Evolutionary conservation across 2,113 vertebrate species (phyloP), one percentile per base, ranked within the genome.

Genomic region (Herpetotheres cachinnans): DNA sequence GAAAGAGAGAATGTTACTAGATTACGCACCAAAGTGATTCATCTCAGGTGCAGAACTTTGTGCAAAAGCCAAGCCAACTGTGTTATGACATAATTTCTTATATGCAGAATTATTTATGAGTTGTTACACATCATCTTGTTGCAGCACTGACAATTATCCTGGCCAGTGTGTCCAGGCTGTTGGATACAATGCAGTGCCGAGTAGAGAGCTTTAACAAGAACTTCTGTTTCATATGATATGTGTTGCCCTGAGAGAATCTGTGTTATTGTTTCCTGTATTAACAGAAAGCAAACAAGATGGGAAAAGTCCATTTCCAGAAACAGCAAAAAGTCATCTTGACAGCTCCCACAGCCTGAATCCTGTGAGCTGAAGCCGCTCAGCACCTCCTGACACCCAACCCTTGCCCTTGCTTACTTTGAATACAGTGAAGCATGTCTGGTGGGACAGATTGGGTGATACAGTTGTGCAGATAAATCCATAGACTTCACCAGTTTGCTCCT

Each of bases 21-120:
- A 96, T 96, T 97, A 90, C 11, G 0, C 69, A 95, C 63, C 13
- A 22, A 92, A 88, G 18, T 97, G 96, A 97, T 59, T 98, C 82
- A 97, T 91, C 79, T 90, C 77, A 70, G 94, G 91, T 94, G 38
- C 58, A 97, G 77, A 93, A 38, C 50, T 92, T 80, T 7, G 9
- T 89, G 71, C 46, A 82, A 91, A 93, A 88, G 21, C 55, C 90
- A 91, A 95, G 62, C 16, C 32, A 91, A 81, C 50, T 90, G 36
- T 89, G 13, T 81, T 91, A 84, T 94, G 91, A 95, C 61, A 78
- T 88, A 91, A 82, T 93, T 95, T 85, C 73, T 80, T 71, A 61
- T 7, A 73, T 73, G 77, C 77, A 94, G 54, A 61, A 71, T 40
- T 76, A 89, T 97, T 96, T 95, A 82, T 44, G 20, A 63, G 81